Conservation (phyloP, 2,113 vertebrate species). For the Galeopterus variegatus region DNA sequence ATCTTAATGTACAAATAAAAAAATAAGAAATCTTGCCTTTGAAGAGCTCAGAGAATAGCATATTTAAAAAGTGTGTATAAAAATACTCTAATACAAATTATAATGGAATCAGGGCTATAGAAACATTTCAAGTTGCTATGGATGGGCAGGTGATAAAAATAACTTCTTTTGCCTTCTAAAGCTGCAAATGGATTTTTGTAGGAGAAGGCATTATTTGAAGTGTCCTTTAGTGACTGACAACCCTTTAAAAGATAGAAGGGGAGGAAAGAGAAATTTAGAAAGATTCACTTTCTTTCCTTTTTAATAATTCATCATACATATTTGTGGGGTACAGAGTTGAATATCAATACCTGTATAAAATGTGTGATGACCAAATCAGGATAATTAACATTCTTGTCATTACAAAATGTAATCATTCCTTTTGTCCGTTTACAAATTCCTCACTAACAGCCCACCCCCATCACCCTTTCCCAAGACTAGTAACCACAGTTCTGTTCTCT, state of each 20-base stretch:
- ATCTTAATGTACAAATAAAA: neutral
- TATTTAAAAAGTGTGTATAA: neutral
- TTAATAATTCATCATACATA: no score
- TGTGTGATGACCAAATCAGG: no score
- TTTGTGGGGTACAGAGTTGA: no score
- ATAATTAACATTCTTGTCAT: no score
- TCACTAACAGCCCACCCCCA: no score
- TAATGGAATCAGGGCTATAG: neutral
- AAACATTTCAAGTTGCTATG: conserved; percentile 34
- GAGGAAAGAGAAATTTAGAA: neutral
- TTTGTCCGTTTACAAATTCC: no score
- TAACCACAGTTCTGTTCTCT: no score
- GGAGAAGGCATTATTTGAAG: neutral
- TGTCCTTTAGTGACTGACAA: neutral
- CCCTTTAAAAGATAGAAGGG: conserved; percentile 12
- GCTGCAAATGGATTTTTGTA: conserved; percentile 5
- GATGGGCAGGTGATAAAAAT: conserved; percentile 9
- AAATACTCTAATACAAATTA: neutral
- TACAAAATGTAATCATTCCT: no score
- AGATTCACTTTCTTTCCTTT: neutral
- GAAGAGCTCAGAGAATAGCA: neutral
- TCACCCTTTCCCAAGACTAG: no score
- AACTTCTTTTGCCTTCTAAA: neutral
- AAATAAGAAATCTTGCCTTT: neutral
- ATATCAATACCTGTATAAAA: no score